Evolutionary conservation across 2,888 invertebrate genomes (phyloP), one percentile per base, ranked within the genome.

Genomic region (Stenodera caucasica): DNA sequence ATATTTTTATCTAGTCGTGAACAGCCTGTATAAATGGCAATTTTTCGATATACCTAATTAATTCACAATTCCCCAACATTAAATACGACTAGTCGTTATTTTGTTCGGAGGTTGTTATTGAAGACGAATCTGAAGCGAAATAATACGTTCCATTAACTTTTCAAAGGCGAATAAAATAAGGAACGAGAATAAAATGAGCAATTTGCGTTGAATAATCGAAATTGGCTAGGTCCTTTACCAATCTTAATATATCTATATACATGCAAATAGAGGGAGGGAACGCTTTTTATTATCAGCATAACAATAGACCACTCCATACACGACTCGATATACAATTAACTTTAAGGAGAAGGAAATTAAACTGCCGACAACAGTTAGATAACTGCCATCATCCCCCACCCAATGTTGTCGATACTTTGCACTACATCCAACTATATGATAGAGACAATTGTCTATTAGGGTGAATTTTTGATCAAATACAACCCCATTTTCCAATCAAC

Each of bases 111-210:
- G 37, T 15, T 37, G 37, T 37, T 37, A n/a, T 37, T 37, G 37
- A n/a, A 15, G 2, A 26, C 8, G 57, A 49, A 56, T 52, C 37
- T 37, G 15, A 15, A 33, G 49, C 56, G 59, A 63, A 63, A 63
- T 63, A 63, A 59, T 59, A 59, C 63, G 59, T 54, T 59, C 63
- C 63, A 63, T 63, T 63, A 63, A 63, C 63, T 63, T 45, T 51
- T 21, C 21, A 18, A 45, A 45, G 21, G 45, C 12, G 5, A 2
- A 15, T 14, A 26, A 15, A 15, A 37, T 37, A 37, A 37, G 15
- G 26, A 51, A 32, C 11, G 9, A n/a, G 49, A 30, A 32, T 56
- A 53, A 63, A 63, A 63, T 63, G 64, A 61, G 60, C 64, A 64
- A 64, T 64, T 64, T 60, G 63, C 37, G 55, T 18, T 40, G 63